Evolutionary conservation across 1,140 invertebrate species (phyloP).

Genomic region (Drosophila punjabiensis): DNA sequence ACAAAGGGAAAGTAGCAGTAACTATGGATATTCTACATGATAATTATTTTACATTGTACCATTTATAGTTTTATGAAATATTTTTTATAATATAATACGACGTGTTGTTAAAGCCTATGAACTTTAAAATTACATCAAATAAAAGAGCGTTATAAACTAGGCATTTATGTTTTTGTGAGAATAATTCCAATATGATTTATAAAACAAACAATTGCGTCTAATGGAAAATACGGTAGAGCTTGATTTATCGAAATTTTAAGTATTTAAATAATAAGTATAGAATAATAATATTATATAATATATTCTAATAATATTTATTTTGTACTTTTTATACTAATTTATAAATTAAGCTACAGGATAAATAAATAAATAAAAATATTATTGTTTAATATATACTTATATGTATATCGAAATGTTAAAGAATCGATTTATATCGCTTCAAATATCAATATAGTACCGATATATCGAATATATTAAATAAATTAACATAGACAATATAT

Average conservation of each 20-base stretch:
- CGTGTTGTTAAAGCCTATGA: too few relatives aligned
- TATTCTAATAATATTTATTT: too few relatives aligned
- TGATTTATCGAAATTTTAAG: neutral
- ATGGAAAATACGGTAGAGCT: neutral
- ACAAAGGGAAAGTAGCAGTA: constrained; percentile 6
- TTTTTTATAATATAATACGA: neutral
- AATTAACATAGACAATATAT: too few relatives aligned
- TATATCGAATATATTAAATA: too few relatives aligned
- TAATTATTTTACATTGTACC: neutral
- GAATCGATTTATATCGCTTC: neutral
- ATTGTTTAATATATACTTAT: too few relatives aligned
- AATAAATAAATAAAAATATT: too few relatives aligned
- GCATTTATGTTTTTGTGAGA: too few relatives aligned
- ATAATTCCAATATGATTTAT: neutral
- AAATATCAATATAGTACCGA: neutral
- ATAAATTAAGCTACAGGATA: too few relatives aligned
- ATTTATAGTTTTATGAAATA: neutral
- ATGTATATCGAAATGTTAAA: too few relatives aligned
- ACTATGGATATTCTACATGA: neutral
- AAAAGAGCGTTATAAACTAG: neutral
- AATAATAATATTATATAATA: too few relatives aligned
- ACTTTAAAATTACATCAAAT: too few relatives aligned
- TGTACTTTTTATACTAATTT: too few relatives aligned
- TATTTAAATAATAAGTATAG: neutral
- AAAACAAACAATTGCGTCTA: neutral